Conservation (phyloP, 2,113 vertebrate genomes). For the Pagrus major region DNA sequence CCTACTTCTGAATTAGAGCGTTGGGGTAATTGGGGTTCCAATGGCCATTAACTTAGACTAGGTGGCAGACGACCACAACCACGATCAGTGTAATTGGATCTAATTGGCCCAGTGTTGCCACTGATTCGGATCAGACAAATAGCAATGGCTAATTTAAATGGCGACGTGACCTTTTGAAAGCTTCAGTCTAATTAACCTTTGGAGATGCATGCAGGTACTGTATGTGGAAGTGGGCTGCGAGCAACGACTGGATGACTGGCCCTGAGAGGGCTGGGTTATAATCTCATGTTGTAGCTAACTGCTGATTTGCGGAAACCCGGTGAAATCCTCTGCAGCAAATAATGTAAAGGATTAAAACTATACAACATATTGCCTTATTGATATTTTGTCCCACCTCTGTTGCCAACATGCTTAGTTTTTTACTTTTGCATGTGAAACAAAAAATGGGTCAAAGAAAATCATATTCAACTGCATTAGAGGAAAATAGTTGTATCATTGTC, state of each 20-base stretch:
- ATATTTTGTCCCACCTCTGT: no score
- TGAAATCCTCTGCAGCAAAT: constrained; percentile 1
- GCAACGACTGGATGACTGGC: constrained; percentile 36
- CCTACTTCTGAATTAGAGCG: constrained; percentile 56
- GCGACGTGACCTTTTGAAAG: constrained; percentile 77
- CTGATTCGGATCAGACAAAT: constrained; percentile 83
- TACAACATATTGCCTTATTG: no score
- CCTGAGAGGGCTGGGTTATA: constrained; percentile 42
- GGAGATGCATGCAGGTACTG: constrained; percentile 62
- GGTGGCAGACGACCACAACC: constrained; percentile 68
- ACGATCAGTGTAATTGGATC: constrained; percentile 83
- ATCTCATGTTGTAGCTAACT: constrained; percentile 30
- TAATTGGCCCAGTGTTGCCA: constrained; percentile 79
- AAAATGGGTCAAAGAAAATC: neutral
- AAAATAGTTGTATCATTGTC: neutral
- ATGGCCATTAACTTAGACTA: constrained; percentile 75
- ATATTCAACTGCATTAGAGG: neutral
- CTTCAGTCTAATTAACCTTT: constrained; percentile 82
- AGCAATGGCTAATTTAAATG: constrained; percentile 77
- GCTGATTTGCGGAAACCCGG: constrained; percentile 28
- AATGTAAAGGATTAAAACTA: no score
- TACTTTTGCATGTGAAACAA: neutral
- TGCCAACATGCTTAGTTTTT: neutral
- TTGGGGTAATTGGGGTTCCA: constrained; percentile 81
- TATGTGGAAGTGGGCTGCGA: constrained; percentile 64